Conservation (phyloP, 37 sponge, comb jelly and placozoan genomes). For the Theonella swinhoei region DNA sequence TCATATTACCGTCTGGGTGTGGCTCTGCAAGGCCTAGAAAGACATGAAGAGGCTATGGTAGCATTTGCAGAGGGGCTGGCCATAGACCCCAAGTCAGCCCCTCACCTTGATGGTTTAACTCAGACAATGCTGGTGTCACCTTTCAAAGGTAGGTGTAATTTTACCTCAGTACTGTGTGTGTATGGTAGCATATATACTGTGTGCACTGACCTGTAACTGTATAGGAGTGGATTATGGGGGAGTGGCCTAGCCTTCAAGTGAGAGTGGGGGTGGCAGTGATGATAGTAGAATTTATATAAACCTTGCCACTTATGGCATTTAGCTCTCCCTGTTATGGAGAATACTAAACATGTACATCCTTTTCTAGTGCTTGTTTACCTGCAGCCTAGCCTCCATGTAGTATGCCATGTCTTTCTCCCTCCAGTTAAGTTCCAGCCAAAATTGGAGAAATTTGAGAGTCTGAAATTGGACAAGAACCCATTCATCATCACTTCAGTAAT, state of each 20-base stretch:
- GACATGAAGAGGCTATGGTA: slow-evolving; percentile 74
- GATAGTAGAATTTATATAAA: too few species aligned
- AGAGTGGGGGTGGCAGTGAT: too few species aligned
- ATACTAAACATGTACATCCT: too few species aligned
- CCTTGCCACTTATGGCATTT: too few species aligned
- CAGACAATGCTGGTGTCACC: slow-evolving; percentile 82
- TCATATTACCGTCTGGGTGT: slow-evolving; percentile 88
- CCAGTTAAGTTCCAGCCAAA: slow-evolving; percentile 81
- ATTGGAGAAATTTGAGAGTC: slow-evolving; percentile 72
- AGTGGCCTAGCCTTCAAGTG: background rate
- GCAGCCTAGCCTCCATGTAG: too few species aligned
- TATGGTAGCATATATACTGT: too few species aligned
- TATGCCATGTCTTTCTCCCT: too few species aligned
- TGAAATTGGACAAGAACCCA: slow-evolving; percentile 82
- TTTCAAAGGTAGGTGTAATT: slow-evolving; percentile 66
- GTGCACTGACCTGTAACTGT: background rate
- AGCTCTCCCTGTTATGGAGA: too few species aligned
- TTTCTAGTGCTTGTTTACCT: too few species aligned
- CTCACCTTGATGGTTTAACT: slow-evolving; percentile 70
- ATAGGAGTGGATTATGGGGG: background rate
- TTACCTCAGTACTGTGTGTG: too few species aligned
- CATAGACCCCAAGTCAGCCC: slow-evolving; percentile 70
- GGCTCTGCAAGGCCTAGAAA: slow-evolving; percentile 76
- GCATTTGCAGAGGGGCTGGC: slow-evolving; percentile 87
- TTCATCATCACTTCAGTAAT: slow-evolving; percentile 89